Percentiles rank a stretch among this genome's conserved stretches.
phyloP scores from a whole-genome alignment of 2,888 invertebrate genomes.

The Noctua janthe region DNA sequence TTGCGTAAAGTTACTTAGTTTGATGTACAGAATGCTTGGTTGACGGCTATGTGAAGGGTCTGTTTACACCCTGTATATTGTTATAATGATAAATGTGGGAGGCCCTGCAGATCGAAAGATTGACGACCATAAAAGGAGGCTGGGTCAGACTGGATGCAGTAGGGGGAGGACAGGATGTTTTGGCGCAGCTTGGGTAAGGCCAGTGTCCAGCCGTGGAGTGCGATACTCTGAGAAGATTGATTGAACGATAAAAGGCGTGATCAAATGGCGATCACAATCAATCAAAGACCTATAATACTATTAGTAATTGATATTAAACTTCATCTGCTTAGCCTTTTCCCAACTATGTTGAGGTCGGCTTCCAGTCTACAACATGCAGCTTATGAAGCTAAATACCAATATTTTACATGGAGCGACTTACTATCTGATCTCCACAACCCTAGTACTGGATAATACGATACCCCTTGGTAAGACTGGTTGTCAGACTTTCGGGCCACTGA shows the following conservation, averaged over 20 bases:
- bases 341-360: not conserved
- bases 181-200: not conserved
- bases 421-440: no score
- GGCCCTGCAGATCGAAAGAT: not conserved
- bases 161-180: no score
- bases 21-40: no score
- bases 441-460: no score
- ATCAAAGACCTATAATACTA: not conserved
- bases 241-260: not conserved
- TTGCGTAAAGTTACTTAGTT: no score
- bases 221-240: not conserved
- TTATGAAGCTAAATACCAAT: no score
- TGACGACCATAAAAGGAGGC: not conserved
- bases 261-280: not conserved
- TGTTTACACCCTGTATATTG: no score
- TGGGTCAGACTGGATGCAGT: not conserved
- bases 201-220: not conserved
- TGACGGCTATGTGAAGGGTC: no score
- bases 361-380: no score
- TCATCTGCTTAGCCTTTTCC: not conserved
- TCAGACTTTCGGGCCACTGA: no score
- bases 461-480: no score
- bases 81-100: not conserved
- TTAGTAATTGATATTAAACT: not conserved
- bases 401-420: no score